A percentile compares a stretch with the other conserved stretches of the same genome.
phyloP scores from a whole-genome alignment of 1,140 invertebrate species.

The Gyrodactylus salaris region DNA sequence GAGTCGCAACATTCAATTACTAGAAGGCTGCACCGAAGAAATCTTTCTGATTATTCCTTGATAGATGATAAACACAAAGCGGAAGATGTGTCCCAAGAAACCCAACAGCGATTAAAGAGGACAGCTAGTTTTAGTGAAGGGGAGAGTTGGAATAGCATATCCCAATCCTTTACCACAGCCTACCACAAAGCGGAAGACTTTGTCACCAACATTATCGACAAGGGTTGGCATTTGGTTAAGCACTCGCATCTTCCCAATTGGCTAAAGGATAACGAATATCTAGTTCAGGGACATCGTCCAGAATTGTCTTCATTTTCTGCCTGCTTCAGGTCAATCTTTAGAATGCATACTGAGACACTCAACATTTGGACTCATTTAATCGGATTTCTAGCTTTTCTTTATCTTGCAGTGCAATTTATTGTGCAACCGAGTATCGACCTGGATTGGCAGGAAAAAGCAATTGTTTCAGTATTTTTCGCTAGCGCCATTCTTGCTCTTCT shows the following conservation, averaged over 20 bases:
- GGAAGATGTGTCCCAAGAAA: neutral
- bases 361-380: constrained; percentile 89
- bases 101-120: neutral
- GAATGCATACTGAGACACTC: constrained; percentile 49
- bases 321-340: constrained; percentile 90
- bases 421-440: neutral
- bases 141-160: neutral
- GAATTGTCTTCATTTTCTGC: constrained; percentile 69
- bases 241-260: constrained; percentile 34
- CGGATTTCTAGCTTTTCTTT: constrained; percentile 18
- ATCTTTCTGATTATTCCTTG: neutral
- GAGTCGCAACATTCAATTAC: too few relatives aligned
- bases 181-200: constrained; percentile 3
- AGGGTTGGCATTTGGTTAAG: neutral
- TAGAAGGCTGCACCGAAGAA: neutral
- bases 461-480: constrained; percentile 10
- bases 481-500: constrained; percentile 10
- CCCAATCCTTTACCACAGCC: neutral
- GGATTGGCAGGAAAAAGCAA: constrained; percentile 8
- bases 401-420: constrained; percentile 7
- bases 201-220: neutral
- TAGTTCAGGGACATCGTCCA: constrained; percentile 66
- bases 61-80: neutral
- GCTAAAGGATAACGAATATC: constrained; percentile 90
- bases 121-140: neutral